Conservation (phyloP, 1,140 invertebrate genomes). For the Oscheius sp. region DNA sequence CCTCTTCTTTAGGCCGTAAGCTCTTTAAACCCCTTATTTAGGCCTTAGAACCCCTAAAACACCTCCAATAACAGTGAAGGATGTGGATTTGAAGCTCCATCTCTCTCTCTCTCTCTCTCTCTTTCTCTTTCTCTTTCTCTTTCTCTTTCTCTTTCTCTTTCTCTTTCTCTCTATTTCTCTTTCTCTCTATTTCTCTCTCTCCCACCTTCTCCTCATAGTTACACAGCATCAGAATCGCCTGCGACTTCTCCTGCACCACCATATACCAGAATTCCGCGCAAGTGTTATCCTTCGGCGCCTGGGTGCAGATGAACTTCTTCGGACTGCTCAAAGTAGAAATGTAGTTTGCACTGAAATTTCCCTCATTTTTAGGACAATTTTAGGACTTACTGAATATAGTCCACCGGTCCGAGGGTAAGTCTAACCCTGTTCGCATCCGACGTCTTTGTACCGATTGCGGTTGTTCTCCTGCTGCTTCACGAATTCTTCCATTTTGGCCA, state of each 20-base stretch:
- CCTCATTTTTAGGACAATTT: background rate
- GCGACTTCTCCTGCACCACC: background rate
- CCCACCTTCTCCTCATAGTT: conserved; percentile 4
- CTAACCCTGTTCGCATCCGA: conserved; percentile 12
- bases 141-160: too few species aligned
- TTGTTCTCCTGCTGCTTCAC: background rate
- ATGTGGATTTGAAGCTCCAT: too few species aligned
- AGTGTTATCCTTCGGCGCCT: conserved; percentile 10
- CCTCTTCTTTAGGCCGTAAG: too few species aligned
- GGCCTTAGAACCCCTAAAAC: too few species aligned
- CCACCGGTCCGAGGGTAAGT: background rate
- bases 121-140: too few species aligned
- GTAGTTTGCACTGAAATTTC: conserved; percentile 9
- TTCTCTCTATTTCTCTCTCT: too few species aligned
- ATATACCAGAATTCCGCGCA: conserved; percentile 17
- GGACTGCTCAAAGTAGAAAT: background rate
- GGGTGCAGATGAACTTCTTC: conserved; percentile 9
- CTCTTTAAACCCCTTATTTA: too few species aligned
- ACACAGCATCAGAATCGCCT: conserved; percentile 5
- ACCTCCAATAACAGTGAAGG: too few species aligned
- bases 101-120: too few species aligned
- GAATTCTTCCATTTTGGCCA: conserved; percentile 9
- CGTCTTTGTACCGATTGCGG: conserved; percentile 11
- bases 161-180: too few species aligned
- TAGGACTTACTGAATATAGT: conserved; percentile 2